A percentile compares a stretch with the other conserved stretches of the same genome.
phyloP scores from a whole-genome alignment of 2,113 vertebrate genomes.

The Rattus norvegicus region DNA sequence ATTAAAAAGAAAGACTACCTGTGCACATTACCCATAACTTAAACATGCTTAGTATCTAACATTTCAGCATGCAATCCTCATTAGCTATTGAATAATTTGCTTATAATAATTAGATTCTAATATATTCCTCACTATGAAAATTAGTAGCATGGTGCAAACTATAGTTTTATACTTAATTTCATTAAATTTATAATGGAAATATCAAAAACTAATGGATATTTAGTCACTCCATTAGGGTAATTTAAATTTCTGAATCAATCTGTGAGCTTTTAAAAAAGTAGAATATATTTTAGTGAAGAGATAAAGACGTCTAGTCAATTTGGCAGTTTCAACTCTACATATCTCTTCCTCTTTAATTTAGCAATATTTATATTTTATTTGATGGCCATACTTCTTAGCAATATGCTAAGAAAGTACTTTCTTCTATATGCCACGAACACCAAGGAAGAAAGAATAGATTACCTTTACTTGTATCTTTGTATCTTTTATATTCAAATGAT shows the following conservation, averaged over 20 bases:
- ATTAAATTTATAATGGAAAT: slow-evolving; percentile 56
- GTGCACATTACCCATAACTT: slow-evolving; percentile 60
- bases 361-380: not conserved
- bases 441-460: not conserved
- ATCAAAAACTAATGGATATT: slow-evolving; percentile 47
- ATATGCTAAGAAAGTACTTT: not conserved
- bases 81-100: slow-evolving; percentile 56
- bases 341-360: not conserved
- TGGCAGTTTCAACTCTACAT: not conserved
- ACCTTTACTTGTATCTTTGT: not conserved
- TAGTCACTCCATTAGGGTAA: not conserved
- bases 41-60: slow-evolving; percentile 52
- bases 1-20: slow-evolving; percentile 29
- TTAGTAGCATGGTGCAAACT: slow-evolving; percentile 1
- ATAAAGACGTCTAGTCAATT: not conserved
- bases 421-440: not conserved
- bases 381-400: not conserved
- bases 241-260: not conserved
- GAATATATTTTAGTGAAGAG: not conserved
- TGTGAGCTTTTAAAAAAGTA: not conserved
- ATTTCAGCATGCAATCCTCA: slow-evolving; percentile 67
- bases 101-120: slow-evolving; percentile 57
- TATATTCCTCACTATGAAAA: slow-evolving; percentile 59
- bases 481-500: not conserved
- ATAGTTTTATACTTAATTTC: slow-evolving; percentile 52